Percentiles rank a stretch among this genome's conserved stretches.
These are phyloP conservation scores for Hozukius guyotensis DNA, from an alignment of 2,797 vertebrate species.

Conservation along the genomic window DNA sequence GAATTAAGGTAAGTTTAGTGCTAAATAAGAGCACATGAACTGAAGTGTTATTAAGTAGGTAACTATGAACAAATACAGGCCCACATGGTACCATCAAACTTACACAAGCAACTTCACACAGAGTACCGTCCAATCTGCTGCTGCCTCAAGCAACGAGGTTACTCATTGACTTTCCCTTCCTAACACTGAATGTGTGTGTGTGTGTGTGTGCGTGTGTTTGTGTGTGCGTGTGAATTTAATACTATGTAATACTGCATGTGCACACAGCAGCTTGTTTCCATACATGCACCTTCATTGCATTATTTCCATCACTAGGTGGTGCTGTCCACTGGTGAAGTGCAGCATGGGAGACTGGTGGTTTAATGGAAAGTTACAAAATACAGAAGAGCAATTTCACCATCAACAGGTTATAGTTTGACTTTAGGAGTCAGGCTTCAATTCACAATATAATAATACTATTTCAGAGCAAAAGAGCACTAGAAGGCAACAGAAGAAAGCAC, in stretches of 20 bases:
- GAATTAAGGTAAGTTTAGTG: too few relatives aligned
- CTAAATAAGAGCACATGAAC: too few relatives aligned
- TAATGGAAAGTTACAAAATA: conserved; percentile 17
- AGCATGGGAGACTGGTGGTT: background rate
- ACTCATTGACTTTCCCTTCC: too few relatives aligned
- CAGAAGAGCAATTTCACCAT: background rate
- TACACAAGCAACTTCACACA: too few relatives aligned
- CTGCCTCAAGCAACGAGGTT: too few relatives aligned
- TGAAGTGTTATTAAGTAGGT: too few relatives aligned
- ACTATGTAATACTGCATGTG: background rate
- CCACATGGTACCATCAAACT: too few relatives aligned
- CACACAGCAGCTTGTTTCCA: background rate
- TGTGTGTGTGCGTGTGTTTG: background rate
- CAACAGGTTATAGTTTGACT: background rate
- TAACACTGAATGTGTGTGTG: too few relatives aligned
- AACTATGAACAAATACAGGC: too few relatives aligned
- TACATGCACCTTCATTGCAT: background rate
- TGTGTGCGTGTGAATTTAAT: background rate
- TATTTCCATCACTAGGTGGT: conserved; percentile 42
- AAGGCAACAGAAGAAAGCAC: background rate
- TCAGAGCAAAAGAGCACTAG: background rate
- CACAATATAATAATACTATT: background rate
- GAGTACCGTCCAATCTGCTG: too few relatives aligned
- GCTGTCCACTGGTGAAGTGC: background rate
- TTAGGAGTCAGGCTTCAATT: background rate